Percentiles rank a stretch among this genome's conserved stretches.
These are phyloP conservation scores for Nebria ingens DNA, from an alignment of 1,140 invertebrate species.

Conservation along the genomic window DNA sequence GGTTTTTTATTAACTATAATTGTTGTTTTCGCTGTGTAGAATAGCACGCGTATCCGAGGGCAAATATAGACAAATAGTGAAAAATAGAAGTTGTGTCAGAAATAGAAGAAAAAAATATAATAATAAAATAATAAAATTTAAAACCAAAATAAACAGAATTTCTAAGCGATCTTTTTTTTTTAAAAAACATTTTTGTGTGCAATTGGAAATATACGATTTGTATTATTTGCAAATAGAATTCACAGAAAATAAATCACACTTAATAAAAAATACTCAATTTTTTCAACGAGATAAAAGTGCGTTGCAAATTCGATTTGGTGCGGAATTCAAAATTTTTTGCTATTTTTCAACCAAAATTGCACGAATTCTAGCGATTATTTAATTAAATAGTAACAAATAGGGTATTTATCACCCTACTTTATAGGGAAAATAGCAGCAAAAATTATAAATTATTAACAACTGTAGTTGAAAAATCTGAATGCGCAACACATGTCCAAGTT, in stretches of 20 bases:
- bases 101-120: conserved; percentile 37
- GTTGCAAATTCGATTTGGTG: background rate
- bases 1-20: conserved; percentile 37
- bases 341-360: conserved; percentile 6
- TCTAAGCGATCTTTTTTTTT: no score
- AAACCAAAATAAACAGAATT: no score
- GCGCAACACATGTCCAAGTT: no score
- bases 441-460: no score
- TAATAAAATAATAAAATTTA: no score
- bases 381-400: no score
- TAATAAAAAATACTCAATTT: background rate
- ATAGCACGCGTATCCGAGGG: conserved; percentile 36
- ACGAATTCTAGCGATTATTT: background rate
- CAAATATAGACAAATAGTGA: conserved; percentile 38
- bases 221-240: no score
- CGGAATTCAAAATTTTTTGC: background rate
- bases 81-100: conserved; percentile 39
- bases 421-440: no score
- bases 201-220: no score
- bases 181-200: no score
- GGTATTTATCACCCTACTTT: no score
- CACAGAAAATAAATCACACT: background rate
- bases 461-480: no score
- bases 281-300: background rate
- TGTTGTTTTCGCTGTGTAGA: conserved; percentile 36